Base-by-base conservation (phyloP, 1,140 invertebrate species). In the Achroia grisella region DNA sequence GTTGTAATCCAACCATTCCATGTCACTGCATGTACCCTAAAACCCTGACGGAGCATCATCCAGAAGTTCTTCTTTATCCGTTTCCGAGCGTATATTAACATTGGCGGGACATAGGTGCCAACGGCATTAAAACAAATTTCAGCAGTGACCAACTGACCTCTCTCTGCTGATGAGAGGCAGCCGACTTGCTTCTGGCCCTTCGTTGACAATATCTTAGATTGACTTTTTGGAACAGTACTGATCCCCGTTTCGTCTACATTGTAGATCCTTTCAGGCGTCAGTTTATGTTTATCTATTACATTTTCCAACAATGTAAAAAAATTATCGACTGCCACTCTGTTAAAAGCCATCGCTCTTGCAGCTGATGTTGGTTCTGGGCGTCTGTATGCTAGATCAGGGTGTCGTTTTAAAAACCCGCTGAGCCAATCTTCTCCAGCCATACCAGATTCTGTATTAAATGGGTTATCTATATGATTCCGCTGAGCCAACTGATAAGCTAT, bases 91-190 rank as follows among this genome's bases (percentile, higher is more conserved):
- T 31, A 49, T 15, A 49, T 43, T 12, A 49, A n/a, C 47, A 49
- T 42, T 31, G 47, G 45, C 10, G 39, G 45, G 11, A 41, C 11
- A 34, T 59, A 81, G 8, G 33, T 44, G 11, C 81, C 74, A 12
- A 50, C 50, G 12, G 81, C 80, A 42, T 52, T 68, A 41, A 75
- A 72, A 56, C 71, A 81, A 30, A 74, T 58, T 55, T 70, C 75
- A 8, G 54, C 66, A 5, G 79, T 81, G 8, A 76, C 50, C 6
- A 54, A 66, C 23, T 63, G 47, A 1, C 74, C 76, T 56, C 71
- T 50, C 62, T 79, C 78, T 31, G 44, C 44, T 12, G 44, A 47
- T 11, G 44, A 33, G 10, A 47, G 10, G 28, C 44, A 32, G 14
- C 36, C 44, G 10, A 47, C 44, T 39, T 47, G 44, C 14, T 45